phyloP scores from a whole-genome alignment of 2,797 vertebrate genomes.

The Serranus cabrilla region DNA sequence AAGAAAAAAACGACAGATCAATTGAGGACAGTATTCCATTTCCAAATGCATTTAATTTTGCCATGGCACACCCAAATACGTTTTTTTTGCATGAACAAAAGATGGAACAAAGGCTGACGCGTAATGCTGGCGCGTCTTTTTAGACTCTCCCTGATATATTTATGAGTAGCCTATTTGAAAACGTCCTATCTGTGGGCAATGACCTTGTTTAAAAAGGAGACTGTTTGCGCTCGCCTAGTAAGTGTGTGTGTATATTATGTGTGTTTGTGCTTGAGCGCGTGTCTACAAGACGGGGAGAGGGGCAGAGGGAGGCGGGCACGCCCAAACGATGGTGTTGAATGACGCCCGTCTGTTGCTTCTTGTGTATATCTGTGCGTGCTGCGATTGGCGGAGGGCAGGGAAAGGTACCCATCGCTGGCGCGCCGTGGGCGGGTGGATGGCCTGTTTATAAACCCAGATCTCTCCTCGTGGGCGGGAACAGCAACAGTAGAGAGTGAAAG shows the following conservation, averaged over 20 bases:
- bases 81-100: conserved; percentile 8
- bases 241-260: conserved; percentile 1
- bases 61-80: conserved; percentile 15
- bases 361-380: conserved; percentile 74
- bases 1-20: not conserved
- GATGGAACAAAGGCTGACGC: not conserved
- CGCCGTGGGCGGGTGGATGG: conserved; percentile 81
- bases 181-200: conserved; percentile 60
- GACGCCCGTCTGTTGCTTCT: conserved; percentile 81
- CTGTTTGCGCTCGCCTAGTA: conserved; percentile 17
- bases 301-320: conserved; percentile 69
- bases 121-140: conserved; percentile 5
- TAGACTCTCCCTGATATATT: conserved; percentile 33
- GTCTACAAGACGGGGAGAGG: conserved; percentile 36
- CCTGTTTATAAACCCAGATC: conserved; percentile 84
- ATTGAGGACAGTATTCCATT: not conserved
- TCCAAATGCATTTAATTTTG: not conserved
- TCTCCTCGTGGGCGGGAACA: conserved; percentile 82
- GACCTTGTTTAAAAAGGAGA: conserved; percentile 73
- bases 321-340: conserved; percentile 72
- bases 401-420: conserved; percentile 62
- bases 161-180: conserved; percentile 49
- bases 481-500: conserved; percentile 78
- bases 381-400: conserved; percentile 74
- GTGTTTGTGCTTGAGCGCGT: conserved; percentile 18